Conservation (phyloP, 2,113 vertebrate genomes). For the Halichoerus grypus region DNA sequence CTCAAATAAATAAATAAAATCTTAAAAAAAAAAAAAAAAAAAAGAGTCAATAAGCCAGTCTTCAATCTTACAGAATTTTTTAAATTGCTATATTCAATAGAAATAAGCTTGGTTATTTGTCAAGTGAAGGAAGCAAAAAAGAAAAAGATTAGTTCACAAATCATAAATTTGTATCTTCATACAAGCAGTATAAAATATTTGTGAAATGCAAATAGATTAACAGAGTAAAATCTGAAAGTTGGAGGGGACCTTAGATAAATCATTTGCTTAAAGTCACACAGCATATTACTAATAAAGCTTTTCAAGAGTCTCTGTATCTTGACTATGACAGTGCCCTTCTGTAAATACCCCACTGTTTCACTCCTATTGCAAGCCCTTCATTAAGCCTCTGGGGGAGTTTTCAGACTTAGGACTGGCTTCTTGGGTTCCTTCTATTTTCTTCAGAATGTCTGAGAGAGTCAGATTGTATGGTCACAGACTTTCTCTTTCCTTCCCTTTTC, state of each 20-base stretch:
- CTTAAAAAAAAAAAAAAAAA: too few species aligned
- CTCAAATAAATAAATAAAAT: too few species aligned
- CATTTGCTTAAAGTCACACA: constrained; percentile 24
- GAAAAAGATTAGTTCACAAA: constrained; percentile 30
- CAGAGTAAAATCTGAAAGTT: constrained; percentile 45
- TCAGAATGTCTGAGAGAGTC: constrained; percentile 35
- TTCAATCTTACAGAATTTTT: not conserved
- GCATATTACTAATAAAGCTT: not conserved
- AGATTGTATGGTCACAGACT: not conserved
- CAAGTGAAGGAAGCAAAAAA: not conserved
- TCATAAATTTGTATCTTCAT: not conserved
- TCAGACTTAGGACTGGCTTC: constrained; percentile 31
- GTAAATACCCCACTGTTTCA: not conserved
- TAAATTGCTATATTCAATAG: not conserved
- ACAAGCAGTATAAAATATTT: constrained; percentile 19
- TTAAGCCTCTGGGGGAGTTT: not conserved
- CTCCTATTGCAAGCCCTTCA: not conserved
- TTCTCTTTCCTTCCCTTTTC: constrained; percentile 42
- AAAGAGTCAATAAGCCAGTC: not conserved
- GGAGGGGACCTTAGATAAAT: not conserved
- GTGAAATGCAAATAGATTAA: constrained; percentile 39
- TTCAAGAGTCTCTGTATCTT: not conserved
- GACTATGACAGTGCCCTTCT: not conserved
- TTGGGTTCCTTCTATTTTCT: not conserved
- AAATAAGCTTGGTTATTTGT: constrained; percentile 8